phyloP scores from a whole-genome alignment of 2,113 vertebrate species.

The Lepus americanus region DNA sequence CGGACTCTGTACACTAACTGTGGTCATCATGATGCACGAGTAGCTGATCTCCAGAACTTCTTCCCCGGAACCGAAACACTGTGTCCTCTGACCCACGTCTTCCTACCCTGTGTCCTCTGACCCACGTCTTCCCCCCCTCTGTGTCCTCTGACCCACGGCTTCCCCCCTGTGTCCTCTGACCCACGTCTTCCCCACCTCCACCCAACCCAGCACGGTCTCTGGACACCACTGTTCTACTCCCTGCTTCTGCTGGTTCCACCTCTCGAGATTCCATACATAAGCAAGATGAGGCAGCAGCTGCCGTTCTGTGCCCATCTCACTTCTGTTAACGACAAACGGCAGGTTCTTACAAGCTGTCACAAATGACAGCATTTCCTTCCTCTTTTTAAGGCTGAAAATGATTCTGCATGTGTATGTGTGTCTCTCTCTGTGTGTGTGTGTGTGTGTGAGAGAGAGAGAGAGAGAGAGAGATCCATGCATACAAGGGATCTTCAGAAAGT shows the following conservation, averaged over 20 bases:
- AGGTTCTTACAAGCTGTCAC: background rate
- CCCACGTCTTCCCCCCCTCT: too few relatives aligned
- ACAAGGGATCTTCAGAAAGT: too few relatives aligned
- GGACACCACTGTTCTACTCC: background rate
- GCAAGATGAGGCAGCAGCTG: background rate
- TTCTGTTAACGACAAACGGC: background rate
- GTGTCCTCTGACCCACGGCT: background rate
- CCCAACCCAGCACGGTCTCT: background rate
- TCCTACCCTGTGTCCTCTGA: too few relatives aligned
- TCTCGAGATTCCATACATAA: background rate
- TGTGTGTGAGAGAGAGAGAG: background rate
- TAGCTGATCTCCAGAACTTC: too few relatives aligned
- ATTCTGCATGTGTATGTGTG: too few relatives aligned
- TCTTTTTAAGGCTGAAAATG: background rate
- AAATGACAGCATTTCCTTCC: background rate
- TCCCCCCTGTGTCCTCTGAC: background rate
- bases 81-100: background rate
- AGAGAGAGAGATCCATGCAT: too few relatives aligned
- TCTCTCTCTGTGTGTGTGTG: too few relatives aligned
- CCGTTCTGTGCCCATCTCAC: background rate
- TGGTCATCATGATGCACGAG: too few relatives aligned
- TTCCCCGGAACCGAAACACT: too few relatives aligned
- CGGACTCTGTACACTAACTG: too few relatives aligned
- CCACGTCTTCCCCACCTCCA: too few relatives aligned
- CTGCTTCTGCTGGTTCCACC: background rate